Base-by-base conservation (phyloP, 2,113 vertebrate species). In the Halcyon malimbica region DNA sequence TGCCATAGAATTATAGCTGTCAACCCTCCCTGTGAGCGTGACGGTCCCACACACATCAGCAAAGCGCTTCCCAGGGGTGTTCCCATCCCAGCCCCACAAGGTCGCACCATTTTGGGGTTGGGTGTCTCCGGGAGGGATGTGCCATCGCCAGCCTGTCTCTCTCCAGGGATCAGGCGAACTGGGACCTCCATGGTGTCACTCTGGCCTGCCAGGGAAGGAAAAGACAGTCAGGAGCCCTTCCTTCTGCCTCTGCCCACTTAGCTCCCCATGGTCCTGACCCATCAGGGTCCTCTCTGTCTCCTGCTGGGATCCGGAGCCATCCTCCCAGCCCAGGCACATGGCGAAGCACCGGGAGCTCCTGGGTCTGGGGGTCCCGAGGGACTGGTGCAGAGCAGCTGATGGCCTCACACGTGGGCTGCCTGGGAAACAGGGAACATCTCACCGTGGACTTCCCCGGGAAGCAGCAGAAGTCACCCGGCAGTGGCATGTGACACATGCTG, bases 121-220 rank as follows among this genome's bases (percentile, higher is more conserved):
- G 99, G 99, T 31, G 99, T 99, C 98, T 99, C 99, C 0, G 99
- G 99, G 87, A 99, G 99, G 90, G 99, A 99, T 1, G 99, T 99
- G 95, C 99, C 99, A 0, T 99, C 99, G 2, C 99, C 99, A 18
- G 99, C 99, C 97, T 99, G 99, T 81, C 99, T 99, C 98, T 99
- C 99, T 81, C 99, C 99, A 10, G 99, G 98, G 89, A 98, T 98
- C 95, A 99, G 97, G 92, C 98, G 98, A 39, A 97, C 98, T 0
- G 98, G 98, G 73, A 98, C 95, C 90, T 99, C 98, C 76, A 98
- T 97, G 29, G 98, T 98, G 80, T 99, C 99, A 11, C 98, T 97
- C 91, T 98, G 98, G 28, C 96, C 97, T 98, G 94, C 33, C 9
- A 5, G 20, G 13, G 41, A 73, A 64, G 63, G 48, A 62, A 48